Evolutionary conservation across 2,113 vertebrate genomes (phyloP).

Genomic region (Nesoenas mayeri): DNA sequence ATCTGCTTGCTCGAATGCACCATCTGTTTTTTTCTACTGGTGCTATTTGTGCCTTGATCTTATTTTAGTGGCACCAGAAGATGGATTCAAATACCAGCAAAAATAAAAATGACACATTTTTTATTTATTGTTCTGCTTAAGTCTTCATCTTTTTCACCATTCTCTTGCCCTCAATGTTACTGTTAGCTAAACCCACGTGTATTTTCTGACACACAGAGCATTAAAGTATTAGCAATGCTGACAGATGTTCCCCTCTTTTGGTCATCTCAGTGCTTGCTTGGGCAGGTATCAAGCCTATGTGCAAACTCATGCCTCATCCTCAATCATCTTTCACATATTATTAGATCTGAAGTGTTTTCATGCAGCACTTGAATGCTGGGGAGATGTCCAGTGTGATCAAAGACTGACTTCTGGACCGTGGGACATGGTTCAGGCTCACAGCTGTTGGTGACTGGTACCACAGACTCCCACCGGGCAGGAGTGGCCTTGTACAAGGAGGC

Average conservation of each 20-base stretch:
- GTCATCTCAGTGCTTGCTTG: background rate
- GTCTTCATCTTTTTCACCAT: background rate
- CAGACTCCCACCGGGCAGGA: background rate
- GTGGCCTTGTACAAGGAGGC: background rate
- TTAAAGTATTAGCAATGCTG: background rate
- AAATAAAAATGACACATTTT: background rate
- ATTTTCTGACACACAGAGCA: background rate
- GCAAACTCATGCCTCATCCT: background rate
- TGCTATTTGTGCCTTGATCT: background rate
- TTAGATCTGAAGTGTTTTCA: background rate
- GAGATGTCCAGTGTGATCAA: background rate
- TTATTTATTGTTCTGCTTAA: background rate
- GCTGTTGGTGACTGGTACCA: background rate
- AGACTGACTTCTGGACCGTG: accelerated
- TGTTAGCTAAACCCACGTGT: background rate
- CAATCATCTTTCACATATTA: background rate
- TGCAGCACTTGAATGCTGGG: background rate
- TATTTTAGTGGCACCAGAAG: constrained; percentile 3
- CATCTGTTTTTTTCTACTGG: background rate
- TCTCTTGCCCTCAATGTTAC: background rate
- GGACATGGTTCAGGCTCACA: accelerated
- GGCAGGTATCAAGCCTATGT: background rate
- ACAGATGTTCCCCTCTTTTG: background rate
- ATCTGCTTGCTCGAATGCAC: background rate
- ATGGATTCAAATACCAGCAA: background rate